Conservation (phyloP, 2,888 invertebrate genomes). For the Epistrophe grossulariae region DNA sequence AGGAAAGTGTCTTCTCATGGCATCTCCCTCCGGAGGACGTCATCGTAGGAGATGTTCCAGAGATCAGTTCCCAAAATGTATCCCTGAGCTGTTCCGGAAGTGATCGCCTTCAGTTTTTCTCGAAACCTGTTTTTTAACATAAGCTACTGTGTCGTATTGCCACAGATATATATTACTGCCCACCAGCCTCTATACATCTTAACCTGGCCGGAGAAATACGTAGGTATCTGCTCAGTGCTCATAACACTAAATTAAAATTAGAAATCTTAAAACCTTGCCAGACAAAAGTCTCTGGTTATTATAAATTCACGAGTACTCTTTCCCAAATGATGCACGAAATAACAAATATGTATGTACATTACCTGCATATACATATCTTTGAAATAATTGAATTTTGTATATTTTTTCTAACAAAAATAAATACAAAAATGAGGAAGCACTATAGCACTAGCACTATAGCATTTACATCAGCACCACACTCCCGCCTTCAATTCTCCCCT, state of each 20-base stretch:
- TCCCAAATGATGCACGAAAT: slow-evolving; percentile 52
- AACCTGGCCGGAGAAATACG: neutral
- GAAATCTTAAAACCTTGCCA: slow-evolving; percentile 49
- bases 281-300: slow-evolving; percentile 19
- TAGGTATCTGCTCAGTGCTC: neutral
- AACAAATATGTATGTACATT: slow-evolving; percentile 13
- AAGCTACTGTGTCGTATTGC: too few species aligned
- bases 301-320: slow-evolving; percentile 3
- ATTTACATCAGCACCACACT: neutral
- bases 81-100: too few species aligned
- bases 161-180: too few species aligned
- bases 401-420: slow-evolving; percentile 30
- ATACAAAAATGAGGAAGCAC: neutral
- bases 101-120: too few species aligned
- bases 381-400: slow-evolving; percentile 55
- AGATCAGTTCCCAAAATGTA: too few species aligned
- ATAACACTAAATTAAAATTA: slow-evolving; percentile 48
- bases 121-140: too few species aligned
- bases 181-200: neutral
- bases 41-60: too few species aligned
- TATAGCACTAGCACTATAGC: neutral
- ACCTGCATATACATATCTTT: neutral
- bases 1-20: too few species aligned
- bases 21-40: too few species aligned
- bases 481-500: neutral